Percentiles rank a stretch among this genome's conserved stretches.
phyloP scores from a whole-genome alignment of 2,797 vertebrate genomes.

The Cirrhinus molitorella region DNA sequence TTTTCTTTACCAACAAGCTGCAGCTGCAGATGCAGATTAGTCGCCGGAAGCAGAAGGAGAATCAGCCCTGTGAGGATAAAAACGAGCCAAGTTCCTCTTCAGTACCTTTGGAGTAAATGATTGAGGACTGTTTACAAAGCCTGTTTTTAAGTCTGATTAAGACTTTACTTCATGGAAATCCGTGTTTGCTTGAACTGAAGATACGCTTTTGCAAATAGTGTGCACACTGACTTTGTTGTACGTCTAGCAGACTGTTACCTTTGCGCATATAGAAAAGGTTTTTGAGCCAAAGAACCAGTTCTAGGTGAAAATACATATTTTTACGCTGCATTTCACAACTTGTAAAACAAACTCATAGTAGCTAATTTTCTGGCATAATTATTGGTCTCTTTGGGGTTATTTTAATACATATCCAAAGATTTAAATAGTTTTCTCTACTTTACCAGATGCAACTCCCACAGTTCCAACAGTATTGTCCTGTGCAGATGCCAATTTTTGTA shows the following conservation, averaged over 20 bases:
- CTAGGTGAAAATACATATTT: background rate
- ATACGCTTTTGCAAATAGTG: background rate
- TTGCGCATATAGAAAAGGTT: background rate
- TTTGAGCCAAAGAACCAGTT: background rate
- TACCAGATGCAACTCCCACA: background rate
- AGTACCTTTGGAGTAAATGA: background rate
- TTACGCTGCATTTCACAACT: background rate
- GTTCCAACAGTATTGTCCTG: background rate
- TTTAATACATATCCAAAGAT: background rate
- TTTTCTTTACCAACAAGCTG: constrained; percentile 85
- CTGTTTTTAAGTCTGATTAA: background rate
- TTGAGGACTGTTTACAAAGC: background rate
- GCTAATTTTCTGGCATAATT: background rate
- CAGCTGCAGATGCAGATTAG: constrained; percentile 84
- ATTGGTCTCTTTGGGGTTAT: background rate
- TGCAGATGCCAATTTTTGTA: background rate
- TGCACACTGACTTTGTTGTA: background rate
- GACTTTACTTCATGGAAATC: background rate
- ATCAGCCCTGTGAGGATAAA: constrained; percentile 26
- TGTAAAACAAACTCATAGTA: background rate
- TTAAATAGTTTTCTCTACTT: background rate
- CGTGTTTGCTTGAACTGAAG: background rate
- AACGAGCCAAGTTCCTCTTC: constrained; percentile 14
- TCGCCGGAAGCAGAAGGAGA: constrained; percentile 68
- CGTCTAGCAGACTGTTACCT: background rate